Evolutionary conservation across 2,797 vertebrate genomes (phyloP).

Genomic region (Tiaroga cobitis): DNA sequence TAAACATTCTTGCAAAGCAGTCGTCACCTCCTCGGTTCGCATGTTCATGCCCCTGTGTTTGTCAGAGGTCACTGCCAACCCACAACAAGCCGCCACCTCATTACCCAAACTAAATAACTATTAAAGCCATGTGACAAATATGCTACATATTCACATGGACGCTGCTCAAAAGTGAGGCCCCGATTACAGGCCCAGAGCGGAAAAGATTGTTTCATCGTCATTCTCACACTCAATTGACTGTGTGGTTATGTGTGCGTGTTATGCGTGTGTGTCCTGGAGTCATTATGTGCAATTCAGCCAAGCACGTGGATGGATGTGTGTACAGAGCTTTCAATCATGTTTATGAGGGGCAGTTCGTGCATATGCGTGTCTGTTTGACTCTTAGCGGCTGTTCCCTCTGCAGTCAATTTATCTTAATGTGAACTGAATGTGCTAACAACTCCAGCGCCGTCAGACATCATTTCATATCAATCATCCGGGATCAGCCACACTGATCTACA

Average conservation of each 20-base stretch:
- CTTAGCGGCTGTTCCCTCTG: slow-evolving; percentile 40
- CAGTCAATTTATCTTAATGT: slow-evolving; percentile 62
- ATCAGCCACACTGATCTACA: slow-evolving; percentile 44
- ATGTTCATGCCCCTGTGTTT: slow-evolving; percentile 30
- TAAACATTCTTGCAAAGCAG: slow-evolving; percentile 7
- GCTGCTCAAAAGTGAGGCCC: slow-evolving; percentile 36
- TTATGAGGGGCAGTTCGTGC: slow-evolving; percentile 52
- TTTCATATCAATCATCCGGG: slow-evolving; percentile 53
- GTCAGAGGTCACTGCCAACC: slow-evolving; percentile 46
- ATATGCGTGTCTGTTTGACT: slow-evolving; percentile 37
- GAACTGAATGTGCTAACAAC: slow-evolving; percentile 57
- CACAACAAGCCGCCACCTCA: slow-evolving; percentile 40
- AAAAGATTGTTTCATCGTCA: slow-evolving; percentile 46
- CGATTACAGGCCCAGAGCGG: slow-evolving; percentile 40
- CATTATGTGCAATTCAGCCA: slow-evolving; percentile 62
- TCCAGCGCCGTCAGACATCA: slow-evolving; percentile 41
- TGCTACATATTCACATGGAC: slow-evolving; percentile 45
- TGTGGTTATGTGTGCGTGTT: slow-evolving; percentile 48
- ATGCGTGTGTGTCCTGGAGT: slow-evolving; percentile 37
- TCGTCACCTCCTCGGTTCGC: slow-evolving; percentile 9
- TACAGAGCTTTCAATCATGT: slow-evolving; percentile 63
- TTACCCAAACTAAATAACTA: slow-evolving; percentile 54
- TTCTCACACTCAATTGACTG: slow-evolving; percentile 59
- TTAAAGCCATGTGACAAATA: slow-evolving; percentile 56
- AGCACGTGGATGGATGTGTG: slow-evolving; percentile 56